Conservation (phyloP, 2,888 invertebrate genomes). For the Apantesis nais region DNA sequence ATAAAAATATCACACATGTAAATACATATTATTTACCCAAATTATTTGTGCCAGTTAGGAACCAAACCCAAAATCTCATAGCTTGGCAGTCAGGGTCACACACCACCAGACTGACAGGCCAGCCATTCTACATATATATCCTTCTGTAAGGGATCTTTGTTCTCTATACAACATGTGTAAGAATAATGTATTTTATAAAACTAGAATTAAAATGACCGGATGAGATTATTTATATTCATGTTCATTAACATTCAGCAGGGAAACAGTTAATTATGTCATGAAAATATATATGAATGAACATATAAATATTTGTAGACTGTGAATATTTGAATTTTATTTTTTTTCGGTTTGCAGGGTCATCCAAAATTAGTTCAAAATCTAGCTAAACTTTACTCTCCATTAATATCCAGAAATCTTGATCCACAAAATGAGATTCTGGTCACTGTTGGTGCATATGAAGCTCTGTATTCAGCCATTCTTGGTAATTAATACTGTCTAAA, state of each 20-base stretch:
- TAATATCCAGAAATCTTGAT: conserved; percentile 92
- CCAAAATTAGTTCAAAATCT: conserved; percentile 94
- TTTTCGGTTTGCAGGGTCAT: conserved; percentile 91
- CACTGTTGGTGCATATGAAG: conserved; percentile 97
- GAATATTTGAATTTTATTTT: background rate
- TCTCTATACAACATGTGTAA: background rate
- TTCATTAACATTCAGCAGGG: background rate
- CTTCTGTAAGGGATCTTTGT: background rate
- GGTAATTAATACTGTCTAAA: conserved; percentile 56
- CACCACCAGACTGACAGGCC: too few species aligned
- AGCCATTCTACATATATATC: too few species aligned
- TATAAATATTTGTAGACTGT: background rate
- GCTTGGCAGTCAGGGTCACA: too few species aligned
- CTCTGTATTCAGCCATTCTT: conserved; percentile 93
- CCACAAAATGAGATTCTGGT: conserved; percentile 94
- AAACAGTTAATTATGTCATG: background rate
- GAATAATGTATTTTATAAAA: background rate
- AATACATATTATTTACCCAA: too few species aligned
- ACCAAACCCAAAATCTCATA: too few species aligned
- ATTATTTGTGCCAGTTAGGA: too few species aligned
- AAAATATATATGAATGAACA: background rate
- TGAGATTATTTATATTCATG: background rate
- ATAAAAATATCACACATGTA: too few species aligned
- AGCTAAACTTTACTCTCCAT: conserved; percentile 92
- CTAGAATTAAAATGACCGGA: background rate